A percentile compares a stretch with the other conserved stretches of the same genome.
Evolutionary conservation across 2,797 vertebrate species (phyloP).

Genomic region (Eptatretus atami): DNA sequence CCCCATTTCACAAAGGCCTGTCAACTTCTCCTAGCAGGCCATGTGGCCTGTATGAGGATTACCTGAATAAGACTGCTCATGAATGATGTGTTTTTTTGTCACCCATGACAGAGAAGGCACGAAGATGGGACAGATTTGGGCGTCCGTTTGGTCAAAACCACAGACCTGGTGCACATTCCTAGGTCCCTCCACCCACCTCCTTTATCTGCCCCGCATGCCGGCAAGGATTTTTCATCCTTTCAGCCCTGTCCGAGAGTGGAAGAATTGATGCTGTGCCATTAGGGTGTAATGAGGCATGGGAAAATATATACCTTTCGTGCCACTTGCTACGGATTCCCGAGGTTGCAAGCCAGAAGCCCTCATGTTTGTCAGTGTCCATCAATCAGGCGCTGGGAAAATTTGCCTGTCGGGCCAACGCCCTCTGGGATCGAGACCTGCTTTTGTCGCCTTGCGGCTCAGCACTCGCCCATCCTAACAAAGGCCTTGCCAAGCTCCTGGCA

Average conservation of each 20-base stretch:
- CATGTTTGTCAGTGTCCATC: slow-evolving; percentile 3
- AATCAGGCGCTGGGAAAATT: slow-evolving; percentile 2
- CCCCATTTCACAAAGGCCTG: too few species aligned
- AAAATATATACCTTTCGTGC: slow-evolving; percentile 89
- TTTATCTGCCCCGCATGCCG: slow-evolving; percentile 5
- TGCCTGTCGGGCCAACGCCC: not conserved
- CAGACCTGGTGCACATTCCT: slow-evolving; percentile 2
- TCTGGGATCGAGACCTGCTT: slow-evolving; percentile 1
- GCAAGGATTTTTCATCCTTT: slow-evolving; percentile 4
- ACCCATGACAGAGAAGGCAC: slow-evolving; percentile 1
- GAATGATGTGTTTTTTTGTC: not conserved
- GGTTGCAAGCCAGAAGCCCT: slow-evolving; percentile 5
- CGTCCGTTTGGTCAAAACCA: not conserved
- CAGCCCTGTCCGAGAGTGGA: slow-evolving; percentile 3
- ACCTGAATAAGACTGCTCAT: too few species aligned
- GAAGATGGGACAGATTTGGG: slow-evolving; percentile 4
- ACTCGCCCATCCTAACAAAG: not conserved
- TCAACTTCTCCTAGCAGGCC: too few species aligned
- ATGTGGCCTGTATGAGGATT: too few species aligned
- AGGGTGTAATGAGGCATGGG: slow-evolving; percentile 92
- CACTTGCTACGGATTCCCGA: slow-evolving; percentile 76
- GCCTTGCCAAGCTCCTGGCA: too few species aligned
- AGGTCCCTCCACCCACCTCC: not conserved
- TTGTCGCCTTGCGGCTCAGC: slow-evolving; percentile 3
- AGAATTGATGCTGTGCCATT: slow-evolving; percentile 20